Base-by-base conservation (phyloP, 2,888 invertebrate species). In the Pristionchus arcanus region DNA sequence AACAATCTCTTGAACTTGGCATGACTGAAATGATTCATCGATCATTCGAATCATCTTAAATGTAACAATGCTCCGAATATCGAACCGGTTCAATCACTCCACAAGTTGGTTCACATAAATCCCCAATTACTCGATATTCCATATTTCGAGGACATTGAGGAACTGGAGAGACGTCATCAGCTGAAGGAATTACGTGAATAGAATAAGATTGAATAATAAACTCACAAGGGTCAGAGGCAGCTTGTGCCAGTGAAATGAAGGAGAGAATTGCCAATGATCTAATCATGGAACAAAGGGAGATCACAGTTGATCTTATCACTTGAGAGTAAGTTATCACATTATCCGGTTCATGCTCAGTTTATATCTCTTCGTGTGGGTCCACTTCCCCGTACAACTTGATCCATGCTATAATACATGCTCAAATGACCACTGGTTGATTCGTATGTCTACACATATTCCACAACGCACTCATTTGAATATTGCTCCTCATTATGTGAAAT, bases 301-400 rank as follows among this genome's bases (percentile, higher is more conserved):
- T 71, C 31, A 21, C 31, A 9, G 71, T 16, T 71, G 71, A 31
- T 71, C 71, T 71, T 71, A 71, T 71, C 71, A 71, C 59, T 59
- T 59, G 4, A 15, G 25, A 66, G 71, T 71, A 71, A 34, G 34
- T 71, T 71, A 28, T 66, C 66, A 28, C 31, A 59, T 59, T 59
- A 71, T 34, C 71, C 34, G 71, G 71, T 71, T 71, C 71, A 71
- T 71, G 34, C 71, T 66, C 19, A 28, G 71, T 34, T 71, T 71
- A 71, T 71, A 71, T 71, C 31, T 25, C 68, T 34, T 13, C 9
- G 66, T 13, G 66, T 15, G 31, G 71, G 31, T 5, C 28, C 71
- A 21, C 71, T 71, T 71, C 34, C 31, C 31, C 71, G 71, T 71
- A 31, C 34, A 71, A 71, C 71, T 34, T 71, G 71, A 71, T 71